Conservation (phyloP, 1,140 invertebrate species). For the Sarcophaga peregrina region DNA sequence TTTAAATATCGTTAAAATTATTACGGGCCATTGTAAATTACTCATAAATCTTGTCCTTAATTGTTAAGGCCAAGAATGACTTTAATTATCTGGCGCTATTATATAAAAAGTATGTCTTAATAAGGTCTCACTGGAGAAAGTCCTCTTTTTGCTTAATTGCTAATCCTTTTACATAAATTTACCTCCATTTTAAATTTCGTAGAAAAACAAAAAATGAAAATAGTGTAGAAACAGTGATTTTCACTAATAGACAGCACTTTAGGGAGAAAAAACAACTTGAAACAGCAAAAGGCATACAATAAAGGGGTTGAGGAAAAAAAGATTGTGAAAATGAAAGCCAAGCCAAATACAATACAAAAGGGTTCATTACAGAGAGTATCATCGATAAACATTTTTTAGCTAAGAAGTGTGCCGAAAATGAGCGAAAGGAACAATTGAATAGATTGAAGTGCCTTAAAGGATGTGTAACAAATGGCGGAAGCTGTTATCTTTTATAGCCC, state of each 20-base stretch:
- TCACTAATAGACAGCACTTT: neutral
- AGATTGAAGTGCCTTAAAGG: neutral
- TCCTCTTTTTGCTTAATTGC: neutral
- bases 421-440: neutral
- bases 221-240: no score
- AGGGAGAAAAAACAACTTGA: no score
- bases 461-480: slow-evolving; percentile 39
- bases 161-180: neutral
- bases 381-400: slow-evolving; percentile 12
- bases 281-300: neutral
- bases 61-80: neutral
- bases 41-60: neutral
- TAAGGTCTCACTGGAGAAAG: neutral
- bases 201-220: neutral
- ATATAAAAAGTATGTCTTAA: neutral
- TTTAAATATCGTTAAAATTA: neutral
- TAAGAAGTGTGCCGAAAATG: slow-evolving; percentile 15
- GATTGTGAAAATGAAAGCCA: neutral
- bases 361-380: neutral
- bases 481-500: slow-evolving; percentile 32
- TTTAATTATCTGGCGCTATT: neutral
- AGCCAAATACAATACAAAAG: neutral
- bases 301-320: neutral
- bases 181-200: neutral
- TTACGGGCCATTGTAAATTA: neutral